Conservation (phyloP, 2,113 vertebrate species). For the Festucalex cinctus region DNA sequence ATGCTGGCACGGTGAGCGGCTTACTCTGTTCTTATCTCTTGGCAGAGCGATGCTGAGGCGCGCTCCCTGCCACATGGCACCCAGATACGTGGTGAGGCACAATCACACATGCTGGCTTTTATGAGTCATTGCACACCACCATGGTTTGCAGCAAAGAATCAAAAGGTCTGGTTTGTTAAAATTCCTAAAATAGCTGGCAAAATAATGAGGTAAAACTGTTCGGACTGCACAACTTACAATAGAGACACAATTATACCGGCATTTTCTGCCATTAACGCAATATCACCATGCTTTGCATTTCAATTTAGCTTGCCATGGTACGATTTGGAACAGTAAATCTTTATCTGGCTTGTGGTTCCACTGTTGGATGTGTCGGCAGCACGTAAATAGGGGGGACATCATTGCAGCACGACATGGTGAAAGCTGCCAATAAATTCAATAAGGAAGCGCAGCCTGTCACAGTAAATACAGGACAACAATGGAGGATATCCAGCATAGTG, state of each 20-base stretch:
- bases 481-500: neutral
- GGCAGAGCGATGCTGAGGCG: slow-evolving; percentile 58
- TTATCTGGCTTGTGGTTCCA: neutral
- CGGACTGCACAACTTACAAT: neutral
- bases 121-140: slow-evolving; percentile 4
- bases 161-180: neutral
- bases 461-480: neutral
- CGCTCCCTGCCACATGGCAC: slow-evolving; percentile 68
- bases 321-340: neutral
- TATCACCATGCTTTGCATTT: neutral
- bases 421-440: neutral
- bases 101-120: slow-evolving; percentile 35
- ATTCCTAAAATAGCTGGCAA: neutral
- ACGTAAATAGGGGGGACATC: neutral
- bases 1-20: slow-evolving; percentile 55
- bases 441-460: neutral
- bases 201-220: neutral
- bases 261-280: neutral
- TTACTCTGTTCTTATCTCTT: slow-evolving; percentile 68
- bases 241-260: neutral
- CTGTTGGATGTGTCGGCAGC: neutral
- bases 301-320: neutral
- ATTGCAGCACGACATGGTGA: neutral
- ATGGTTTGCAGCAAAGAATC: neutral
- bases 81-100: slow-evolving; percentile 53